These are phyloP conservation scores for Aradus depressus DNA, from an alignment of 2,888 invertebrate species.

Conservation along the genomic window DNA sequence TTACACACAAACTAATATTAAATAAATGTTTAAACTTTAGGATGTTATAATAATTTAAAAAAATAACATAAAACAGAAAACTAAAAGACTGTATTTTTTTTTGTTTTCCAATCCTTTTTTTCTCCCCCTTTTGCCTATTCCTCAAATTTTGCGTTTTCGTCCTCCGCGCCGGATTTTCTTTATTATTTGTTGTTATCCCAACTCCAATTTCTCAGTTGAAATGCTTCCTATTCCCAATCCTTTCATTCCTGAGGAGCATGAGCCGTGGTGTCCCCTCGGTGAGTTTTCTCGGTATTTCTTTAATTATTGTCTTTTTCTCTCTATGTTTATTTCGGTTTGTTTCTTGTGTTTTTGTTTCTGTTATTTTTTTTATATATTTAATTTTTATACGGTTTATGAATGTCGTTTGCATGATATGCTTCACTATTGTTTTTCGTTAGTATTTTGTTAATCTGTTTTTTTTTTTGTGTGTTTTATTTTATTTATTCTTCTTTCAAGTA, in stretches of 20 bases:
- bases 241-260: constrained; percentile 79
- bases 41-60: no score
- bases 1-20: no score
- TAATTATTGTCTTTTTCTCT: constrained; percentile 12
- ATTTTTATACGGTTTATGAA: background rate
- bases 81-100: background rate
- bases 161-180: background rate
- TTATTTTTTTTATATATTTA: constrained; percentile 23
- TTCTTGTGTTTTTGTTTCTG: constrained; percentile 17
- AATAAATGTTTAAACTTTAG: no score
- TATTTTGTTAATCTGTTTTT: no score
- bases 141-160: background rate
- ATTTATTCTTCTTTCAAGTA: no score
- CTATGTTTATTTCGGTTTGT: constrained; percentile 12
- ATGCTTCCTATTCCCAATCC: constrained; percentile 69
- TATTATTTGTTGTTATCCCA: background rate
- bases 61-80: no score
- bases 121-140: constrained; percentile 3
- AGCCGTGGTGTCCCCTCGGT: constrained; percentile 73
- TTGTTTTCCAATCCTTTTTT: constrained; percentile 4
- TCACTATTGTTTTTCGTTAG: background rate
- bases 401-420: background rate
- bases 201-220: constrained; percentile 29
- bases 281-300: constrained; percentile 17
- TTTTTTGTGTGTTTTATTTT: no score